Percentiles rank a stretch among this genome's conserved stretches.
These are phyloP conservation scores for Cheilosia pagana DNA, from an alignment of 2,888 invertebrate genomes.

Conservation along the genomic window DNA sequence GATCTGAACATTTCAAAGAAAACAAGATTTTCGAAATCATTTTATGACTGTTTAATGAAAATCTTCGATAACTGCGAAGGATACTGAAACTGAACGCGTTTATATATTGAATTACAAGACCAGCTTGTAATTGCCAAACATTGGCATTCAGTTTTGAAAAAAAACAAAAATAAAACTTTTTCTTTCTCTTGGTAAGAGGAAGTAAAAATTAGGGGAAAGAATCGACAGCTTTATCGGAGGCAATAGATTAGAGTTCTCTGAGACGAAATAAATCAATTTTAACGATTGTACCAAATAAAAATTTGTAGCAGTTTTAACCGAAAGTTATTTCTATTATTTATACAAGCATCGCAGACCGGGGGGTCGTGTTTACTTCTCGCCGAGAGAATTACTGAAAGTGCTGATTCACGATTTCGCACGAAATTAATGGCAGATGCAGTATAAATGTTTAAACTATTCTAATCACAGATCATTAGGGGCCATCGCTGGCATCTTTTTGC, in stretches of 20 bases:
- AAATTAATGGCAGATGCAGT: conserved; percentile 3
- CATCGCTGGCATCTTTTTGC: neutral
- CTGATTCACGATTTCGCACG: neutral
- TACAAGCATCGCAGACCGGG: neutral
- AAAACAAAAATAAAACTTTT: neutral
- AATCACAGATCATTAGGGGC: neutral
- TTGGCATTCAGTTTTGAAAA: neutral
- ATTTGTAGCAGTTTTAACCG: neutral
- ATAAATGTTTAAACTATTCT: neutral
- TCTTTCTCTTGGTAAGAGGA: conserved; percentile 4
- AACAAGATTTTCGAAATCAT: conserved; percentile 1
- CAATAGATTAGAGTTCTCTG: neutral
- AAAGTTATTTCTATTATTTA: neutral
- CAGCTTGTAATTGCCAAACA: conserved; percentile 8
- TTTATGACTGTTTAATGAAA: neutral
- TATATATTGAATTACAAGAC: conserved; percentile 5
- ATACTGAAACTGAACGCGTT: neutral
- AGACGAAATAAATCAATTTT: neutral
- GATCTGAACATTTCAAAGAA: too few species aligned
- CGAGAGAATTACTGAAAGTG: neutral
- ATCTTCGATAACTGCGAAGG: neutral
- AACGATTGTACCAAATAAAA: neutral
- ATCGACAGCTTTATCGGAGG: neutral
- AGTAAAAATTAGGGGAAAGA: neutral
- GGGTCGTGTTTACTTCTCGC: neutral